These are phyloP conservation scores for Amiota mariae DNA, from an alignment of 2,888 invertebrate genomes.

Conservation along the genomic window DNA sequence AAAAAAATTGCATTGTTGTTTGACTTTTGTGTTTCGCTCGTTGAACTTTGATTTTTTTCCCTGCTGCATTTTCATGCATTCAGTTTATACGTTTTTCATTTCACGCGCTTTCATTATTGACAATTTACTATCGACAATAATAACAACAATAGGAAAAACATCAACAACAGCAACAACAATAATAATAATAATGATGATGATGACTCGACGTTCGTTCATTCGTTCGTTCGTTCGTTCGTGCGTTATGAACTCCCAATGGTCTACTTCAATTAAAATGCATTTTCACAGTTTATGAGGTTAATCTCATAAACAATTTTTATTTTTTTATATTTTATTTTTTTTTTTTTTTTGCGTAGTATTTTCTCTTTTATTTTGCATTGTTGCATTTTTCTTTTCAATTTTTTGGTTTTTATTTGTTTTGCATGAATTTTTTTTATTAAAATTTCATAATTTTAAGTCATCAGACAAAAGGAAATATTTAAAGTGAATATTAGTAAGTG, in stretches of 20 bases:
- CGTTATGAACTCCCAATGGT: conserved; percentile 70
- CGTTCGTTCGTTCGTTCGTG: conserved; percentile 27
- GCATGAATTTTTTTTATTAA: too few relatives aligned
- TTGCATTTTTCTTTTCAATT: conserved; percentile 22
- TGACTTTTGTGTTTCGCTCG: conserved; percentile 18
- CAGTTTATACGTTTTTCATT: conserved; percentile 37
- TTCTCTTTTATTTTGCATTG: conserved; percentile 37
- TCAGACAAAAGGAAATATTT: too few relatives aligned
- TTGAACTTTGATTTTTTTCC: conserved; percentile 23
- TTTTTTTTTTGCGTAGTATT: conserved; percentile 52
- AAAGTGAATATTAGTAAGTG: too few relatives aligned
- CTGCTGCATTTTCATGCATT: conserved; percentile 46
- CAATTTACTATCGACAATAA: conserved; percentile 60
- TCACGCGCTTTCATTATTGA: conserved; percentile 45
- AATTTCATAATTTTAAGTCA: too few relatives aligned
- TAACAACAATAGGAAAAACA: conserved; percentile 35
- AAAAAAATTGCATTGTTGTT: conserved; percentile 65
- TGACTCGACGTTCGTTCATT: too few relatives aligned
- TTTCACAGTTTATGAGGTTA: conserved; percentile 69
- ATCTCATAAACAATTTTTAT: conserved; percentile 65
- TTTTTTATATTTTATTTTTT: too few relatives aligned
- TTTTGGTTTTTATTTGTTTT: too few relatives aligned
- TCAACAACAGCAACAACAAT: conserved; percentile 29
- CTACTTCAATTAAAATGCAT: conserved; percentile 73
- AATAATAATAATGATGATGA: conserved; percentile 34